phyloP scores from a whole-genome alignment of 1,140 invertebrate species.

The Trichogramma pretiosum region DNA sequence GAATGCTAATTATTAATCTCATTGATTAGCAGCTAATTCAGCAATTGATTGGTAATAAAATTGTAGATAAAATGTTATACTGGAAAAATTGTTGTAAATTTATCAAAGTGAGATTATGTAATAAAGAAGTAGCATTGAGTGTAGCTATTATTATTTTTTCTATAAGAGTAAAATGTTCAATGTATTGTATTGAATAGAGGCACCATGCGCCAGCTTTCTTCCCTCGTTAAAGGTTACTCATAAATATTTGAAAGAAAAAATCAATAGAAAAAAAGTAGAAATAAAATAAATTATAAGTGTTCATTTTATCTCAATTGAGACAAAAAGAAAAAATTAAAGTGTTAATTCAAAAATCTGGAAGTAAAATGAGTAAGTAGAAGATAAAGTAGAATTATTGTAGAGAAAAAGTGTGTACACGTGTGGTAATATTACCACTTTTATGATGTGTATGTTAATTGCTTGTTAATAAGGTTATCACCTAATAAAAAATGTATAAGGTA shows the following conservation, averaged over 20 bases:
- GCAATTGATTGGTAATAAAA: constrained; percentile 15
- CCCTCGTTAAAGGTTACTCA: constrained; percentile 14
- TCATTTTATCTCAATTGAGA: no score
- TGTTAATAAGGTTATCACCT: constrained; percentile 8
- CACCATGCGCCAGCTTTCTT: constrained; percentile 17
- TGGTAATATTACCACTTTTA: no score
- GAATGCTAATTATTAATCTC: constrained; percentile 19
- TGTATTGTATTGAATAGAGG: no score
- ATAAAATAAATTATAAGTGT: constrained; percentile 2
- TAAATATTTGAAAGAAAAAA: constrained; percentile 6
- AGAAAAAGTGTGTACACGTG: constrained; percentile 14
- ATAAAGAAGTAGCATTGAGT: constrained; percentile 7
- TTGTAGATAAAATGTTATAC: constrained; percentile 12
- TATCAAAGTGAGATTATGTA: constrained; percentile 3
- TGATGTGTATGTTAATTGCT: no score
- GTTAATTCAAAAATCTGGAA: no score
- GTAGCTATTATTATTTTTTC: constrained; percentile 5
- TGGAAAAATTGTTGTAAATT: constrained; percentile 14
- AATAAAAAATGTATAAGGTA: constrained; percentile 2
- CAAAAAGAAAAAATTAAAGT: constrained; percentile 6
- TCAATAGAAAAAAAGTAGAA: constrained; percentile 12
- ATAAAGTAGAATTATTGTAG: constrained; percentile 8
- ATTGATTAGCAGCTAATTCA: constrained; percentile 21
- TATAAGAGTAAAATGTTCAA: no score
- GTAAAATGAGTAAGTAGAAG: constrained; percentile 12